Base-by-base conservation (phyloP, 2,888 invertebrate genomes). In the Oxycera nigricornis region DNA sequence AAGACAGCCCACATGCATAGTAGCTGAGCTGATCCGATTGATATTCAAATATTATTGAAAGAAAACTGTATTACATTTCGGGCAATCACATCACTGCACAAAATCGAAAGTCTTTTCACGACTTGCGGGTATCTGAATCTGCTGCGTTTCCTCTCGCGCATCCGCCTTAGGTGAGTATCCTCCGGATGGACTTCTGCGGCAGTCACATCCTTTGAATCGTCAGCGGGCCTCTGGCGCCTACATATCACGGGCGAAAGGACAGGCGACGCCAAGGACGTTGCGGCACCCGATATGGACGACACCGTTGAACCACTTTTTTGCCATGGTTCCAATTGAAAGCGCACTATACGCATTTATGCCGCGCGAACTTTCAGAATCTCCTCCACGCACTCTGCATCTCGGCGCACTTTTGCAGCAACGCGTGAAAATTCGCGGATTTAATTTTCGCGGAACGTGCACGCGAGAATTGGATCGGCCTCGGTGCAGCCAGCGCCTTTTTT, bases 11-110 rank as follows among this genome's bases (percentile, higher is more conserved):
- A n/a, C n/a, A n/a, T n/a, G n/a, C n/a, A n/a, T n/a, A n/a, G 35
- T 35, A 7, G 6, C 11, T 6, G 35, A 6, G 11, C 35, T 35
- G 35, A 35, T 35, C 11, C 6, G 6, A 35, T 6, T 35, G 35
- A 6, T 35, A 7, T 35, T 6, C 35, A 35, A 35, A 11, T 35
- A 35, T 11, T 35, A 35, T 35, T 11, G 35, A 6, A 14, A 35
- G 35, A 35, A 35, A 35, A 35, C 35, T 35, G 35, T 7, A 79
- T 85, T 86, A 89, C 90, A 86, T 89, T 87, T 79, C 85, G 81
- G 50, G 89, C 86, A 59, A 90, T 85, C 73, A 88, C 83, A 80
- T 89, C 87, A 81, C 90, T 83, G 80, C 90, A 89, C 39, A 90
- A 79, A 59, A 86, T 86, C 77, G 88, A 88, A 30, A 89, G 82